Base-by-base conservation (phyloP, 2,797 vertebrate species). In the Morus bassanus region DNA sequence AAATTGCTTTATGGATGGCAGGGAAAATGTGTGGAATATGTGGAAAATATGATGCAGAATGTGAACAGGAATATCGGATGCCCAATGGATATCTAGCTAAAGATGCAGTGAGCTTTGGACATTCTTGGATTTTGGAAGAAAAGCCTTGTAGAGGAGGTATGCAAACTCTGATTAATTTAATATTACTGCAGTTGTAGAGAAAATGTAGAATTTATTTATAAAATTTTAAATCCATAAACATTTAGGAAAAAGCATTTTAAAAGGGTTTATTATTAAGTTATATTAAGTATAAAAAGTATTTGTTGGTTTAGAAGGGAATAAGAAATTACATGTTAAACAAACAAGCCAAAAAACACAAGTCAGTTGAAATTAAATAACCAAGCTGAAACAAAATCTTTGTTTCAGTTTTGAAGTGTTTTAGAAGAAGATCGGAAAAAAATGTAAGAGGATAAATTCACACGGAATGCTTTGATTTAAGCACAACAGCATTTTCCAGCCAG, bases 11-110 rank as follows among this genome's bases (percentile, higher is more conserved):
- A 93, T 98, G 98, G 98, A 98, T 99, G 98, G 98, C 94, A 89
- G 98, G 98, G 69, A 94, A 98, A 95, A 98, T 89, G 10, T 98
- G 98, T 94, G 98, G 98, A 91, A 85, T 99, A 37, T 99, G 98
- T 97, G 98, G 98, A 95, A 98, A 94, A 63, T 98, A 98, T 17
- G 98, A 98, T 24, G 98, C 98, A 39, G 98, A 98, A 97, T 41
- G 95, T n/a, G 96, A 94, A 91, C 93, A 98, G 80, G 98, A 98
- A 64, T 99, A 96, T 68, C 91, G 84, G 60, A 98, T 97, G 95
- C 98, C 98, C 41, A 98, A 96, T 2, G 91, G 97, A 64, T 97
- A 96, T 24, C 2, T 96, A 74, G 95, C 97, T 79, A 98, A 97
- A 94, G 96, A 97, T 61, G 89, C 97, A 37, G 92, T 95, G 73